Evolutionary conservation across 2,797 vertebrate species (phyloP).

Genomic region (Oreochromis mossambicus): DNA sequence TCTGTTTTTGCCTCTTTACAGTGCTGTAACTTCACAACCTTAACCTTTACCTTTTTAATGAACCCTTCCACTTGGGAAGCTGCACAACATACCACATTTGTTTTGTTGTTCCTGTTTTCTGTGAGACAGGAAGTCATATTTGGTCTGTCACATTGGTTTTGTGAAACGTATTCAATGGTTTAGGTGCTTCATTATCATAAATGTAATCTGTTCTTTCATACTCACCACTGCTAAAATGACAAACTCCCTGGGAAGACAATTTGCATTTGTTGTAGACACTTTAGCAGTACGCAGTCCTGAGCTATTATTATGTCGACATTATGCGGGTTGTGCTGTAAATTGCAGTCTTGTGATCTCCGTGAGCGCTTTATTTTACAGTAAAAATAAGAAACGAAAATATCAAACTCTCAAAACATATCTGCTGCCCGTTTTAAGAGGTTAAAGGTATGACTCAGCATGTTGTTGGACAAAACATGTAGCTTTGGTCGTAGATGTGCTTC

Average conservation of each 20-base stretch:
- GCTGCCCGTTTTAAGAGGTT: neutral
- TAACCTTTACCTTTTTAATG: neutral
- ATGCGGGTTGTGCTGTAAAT: slow-evolving; percentile 1
- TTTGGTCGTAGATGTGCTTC: neutral
- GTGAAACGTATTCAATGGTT: neutral
- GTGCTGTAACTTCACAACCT: neutral
- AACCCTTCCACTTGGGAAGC: neutral
- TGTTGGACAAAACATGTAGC: neutral
- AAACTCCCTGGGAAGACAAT: slow-evolving; percentile 20
- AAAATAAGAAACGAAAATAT: neutral
- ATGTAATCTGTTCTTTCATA: neutral
- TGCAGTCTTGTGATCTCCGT: neutral
- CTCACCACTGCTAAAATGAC: neutral
- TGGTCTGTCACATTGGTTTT: neutral
- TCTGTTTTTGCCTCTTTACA: neutral
- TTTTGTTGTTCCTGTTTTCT: neutral
- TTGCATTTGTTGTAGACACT: slow-evolving; percentile 27
- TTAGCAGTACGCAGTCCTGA: neutral
- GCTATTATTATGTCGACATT: neutral
- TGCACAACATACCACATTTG: neutral
- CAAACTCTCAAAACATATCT: neutral
- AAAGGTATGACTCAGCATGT: neutral
- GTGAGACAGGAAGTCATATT: neutral
- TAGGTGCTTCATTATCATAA: slow-evolving; percentile 3
- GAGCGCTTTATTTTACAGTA: neutral